Percentiles rank a stretch among this genome's conserved stretches.
Evolutionary conservation across 2,797 vertebrate species (phyloP).

Genomic region (Cyclura pinguis): DNA sequence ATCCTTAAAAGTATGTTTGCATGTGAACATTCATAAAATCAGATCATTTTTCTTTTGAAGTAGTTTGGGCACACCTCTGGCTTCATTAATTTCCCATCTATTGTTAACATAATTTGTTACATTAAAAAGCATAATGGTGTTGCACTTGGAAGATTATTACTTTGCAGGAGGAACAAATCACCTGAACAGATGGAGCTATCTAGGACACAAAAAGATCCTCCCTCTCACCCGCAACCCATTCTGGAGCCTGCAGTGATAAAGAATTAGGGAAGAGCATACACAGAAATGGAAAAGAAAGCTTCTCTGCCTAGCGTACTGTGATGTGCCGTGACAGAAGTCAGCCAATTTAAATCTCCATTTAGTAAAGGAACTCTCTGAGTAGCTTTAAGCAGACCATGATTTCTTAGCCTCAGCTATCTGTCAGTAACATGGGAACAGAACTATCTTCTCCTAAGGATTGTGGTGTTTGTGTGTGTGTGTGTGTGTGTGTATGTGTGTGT

Average conservation of each 20-base stretch:
- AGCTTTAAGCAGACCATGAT: background rate
- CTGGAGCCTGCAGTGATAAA: background rate
- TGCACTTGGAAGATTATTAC: slow-evolving; percentile 13
- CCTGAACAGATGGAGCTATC: background rate
- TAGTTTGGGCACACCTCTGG: slow-evolving; percentile 25
- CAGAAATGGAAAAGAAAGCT: background rate
- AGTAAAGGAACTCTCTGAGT: background rate
- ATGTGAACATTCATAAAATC: background rate
- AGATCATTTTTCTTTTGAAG: slow-evolving; percentile 31
- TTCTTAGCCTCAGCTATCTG: background rate
- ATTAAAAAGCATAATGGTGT: slow-evolving; percentile 16
- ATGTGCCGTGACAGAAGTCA: background rate
- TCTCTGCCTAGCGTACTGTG: background rate
- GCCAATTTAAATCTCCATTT: background rate
- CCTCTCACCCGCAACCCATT: background rate
- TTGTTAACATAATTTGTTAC: slow-evolving; percentile 37
- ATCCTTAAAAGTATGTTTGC: background rate
- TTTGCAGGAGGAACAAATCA: slow-evolving; percentile 34
- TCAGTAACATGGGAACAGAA: background rate
- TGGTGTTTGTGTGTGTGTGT: too few species aligned
- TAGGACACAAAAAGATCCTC: background rate
- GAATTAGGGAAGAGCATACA: background rate
- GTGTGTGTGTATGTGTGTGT: too few species aligned
- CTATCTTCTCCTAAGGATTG: background rate
- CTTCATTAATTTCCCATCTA: slow-evolving; percentile 4